These are phyloP conservation scores for Actinopyga echinites DNA, from an alignment of 53 echinoderm and acorn worm species.

Conservation along the genomic window DNA sequence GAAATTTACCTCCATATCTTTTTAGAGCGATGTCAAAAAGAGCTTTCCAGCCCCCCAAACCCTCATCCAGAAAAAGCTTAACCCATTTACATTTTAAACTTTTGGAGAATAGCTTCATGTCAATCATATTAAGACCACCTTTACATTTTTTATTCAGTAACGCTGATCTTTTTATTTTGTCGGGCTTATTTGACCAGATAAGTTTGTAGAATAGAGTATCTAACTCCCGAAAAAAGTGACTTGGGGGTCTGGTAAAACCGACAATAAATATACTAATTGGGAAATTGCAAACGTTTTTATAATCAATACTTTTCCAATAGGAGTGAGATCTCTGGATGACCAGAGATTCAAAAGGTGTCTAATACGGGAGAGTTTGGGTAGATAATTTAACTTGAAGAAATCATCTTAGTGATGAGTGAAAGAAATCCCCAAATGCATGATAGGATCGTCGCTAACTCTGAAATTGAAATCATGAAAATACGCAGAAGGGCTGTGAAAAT, in stretches of 20 bases:
- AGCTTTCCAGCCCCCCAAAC: not conserved
- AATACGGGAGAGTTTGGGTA: no score
- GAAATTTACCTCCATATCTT: no score
- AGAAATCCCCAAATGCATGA: no score
- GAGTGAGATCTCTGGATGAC: no score
- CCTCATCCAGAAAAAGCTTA: not conserved
- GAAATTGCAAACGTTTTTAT: no score
- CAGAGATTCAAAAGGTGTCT: no score
- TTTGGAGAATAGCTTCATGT: not conserved
- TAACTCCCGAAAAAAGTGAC: not conserved
- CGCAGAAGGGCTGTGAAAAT: no score
- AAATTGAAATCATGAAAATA: no score
- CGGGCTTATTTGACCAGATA: constrained; percentile 1
- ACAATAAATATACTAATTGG: not conserved
- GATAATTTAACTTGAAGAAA: no score
- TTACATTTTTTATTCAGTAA: not conserved
- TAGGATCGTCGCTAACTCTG: no score
- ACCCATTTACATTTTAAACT: not conserved
- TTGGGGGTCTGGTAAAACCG: not conserved
- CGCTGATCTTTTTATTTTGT: not conserved
- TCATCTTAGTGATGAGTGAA: no score
- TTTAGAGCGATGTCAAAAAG: not conserved
- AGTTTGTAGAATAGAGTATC: not conserved
- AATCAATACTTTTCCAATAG: no score
- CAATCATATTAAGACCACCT: not conserved